These are phyloP conservation scores for Arnoldichthys spilopterus DNA, from an alignment of 2,797 vertebrate species.

Conservation along the genomic window DNA sequence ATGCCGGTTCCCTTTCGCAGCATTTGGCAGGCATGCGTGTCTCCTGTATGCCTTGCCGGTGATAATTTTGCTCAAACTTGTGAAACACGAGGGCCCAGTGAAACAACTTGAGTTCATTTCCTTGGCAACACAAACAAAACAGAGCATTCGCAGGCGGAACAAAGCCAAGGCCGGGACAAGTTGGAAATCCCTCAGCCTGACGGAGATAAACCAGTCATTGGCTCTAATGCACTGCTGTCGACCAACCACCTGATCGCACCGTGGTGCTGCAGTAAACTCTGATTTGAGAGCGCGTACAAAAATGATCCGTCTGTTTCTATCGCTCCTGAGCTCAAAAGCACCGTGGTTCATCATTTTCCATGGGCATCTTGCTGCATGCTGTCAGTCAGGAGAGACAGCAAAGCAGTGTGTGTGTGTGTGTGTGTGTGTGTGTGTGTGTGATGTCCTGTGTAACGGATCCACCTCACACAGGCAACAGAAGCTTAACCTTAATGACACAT, in stretches of 20 bases:
- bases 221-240: conserved; percentile 28
- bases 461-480: neutral
- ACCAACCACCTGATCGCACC: conserved; percentile 40
- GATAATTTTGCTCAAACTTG: conserved; percentile 60
- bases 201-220: conserved; percentile 23
- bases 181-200: neutral
- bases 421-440: conserved; percentile 7
- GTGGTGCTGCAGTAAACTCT: conserved; percentile 23
- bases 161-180: conserved; percentile 45
- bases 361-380: too few species aligned
- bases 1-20: conserved; percentile 1
- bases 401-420: too few species aligned
- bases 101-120: conserved; percentile 62
- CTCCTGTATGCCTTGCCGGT: conserved; percentile 48
- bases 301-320: conserved; percentile 4
- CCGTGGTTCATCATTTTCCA: too few species aligned
- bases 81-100: conserved; percentile 60
- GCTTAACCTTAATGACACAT: neutral
- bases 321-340: too few species aligned
- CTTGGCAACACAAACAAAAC: conserved; percentile 77
- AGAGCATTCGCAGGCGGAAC: conserved; percentile 64
- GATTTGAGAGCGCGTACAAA: conserved; percentile 3
- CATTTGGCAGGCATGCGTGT: neutral
- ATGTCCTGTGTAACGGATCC: neutral
- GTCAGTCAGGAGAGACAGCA: too few species aligned